A percentile compares a stretch with the other conserved stretches of the same genome.
Evolutionary conservation across 2,888 invertebrate genomes (phyloP).

Genomic region (Perdita meconis): DNA sequence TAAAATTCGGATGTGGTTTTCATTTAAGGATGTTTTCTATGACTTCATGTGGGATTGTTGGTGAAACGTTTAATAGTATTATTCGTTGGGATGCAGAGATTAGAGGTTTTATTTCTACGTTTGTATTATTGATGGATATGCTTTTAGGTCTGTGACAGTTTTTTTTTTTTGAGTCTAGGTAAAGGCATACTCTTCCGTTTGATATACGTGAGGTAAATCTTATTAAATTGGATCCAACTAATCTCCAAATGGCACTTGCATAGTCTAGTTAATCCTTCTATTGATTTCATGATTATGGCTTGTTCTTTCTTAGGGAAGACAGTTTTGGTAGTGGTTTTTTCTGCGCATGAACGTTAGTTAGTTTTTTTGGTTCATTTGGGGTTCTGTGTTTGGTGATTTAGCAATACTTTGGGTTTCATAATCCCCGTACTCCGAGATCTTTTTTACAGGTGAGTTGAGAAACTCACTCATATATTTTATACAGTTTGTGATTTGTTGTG

Average conservation of each 20-base stretch:
- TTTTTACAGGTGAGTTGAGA: not conserved
- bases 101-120: not conserved
- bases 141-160: not conserved
- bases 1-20: not conserved
- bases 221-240: not conserved
- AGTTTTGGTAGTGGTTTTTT: not conserved
- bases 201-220: not conserved
- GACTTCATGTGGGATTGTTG: not conserved
- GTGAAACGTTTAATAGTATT: slow-evolving; percentile 1
- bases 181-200: not conserved
- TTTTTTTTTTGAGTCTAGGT: not conserved
- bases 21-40: not conserved
- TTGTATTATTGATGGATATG: not conserved
- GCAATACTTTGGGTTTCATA: not conserved
- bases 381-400: not conserved
- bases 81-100: not conserved
- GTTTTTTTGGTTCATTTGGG: not conserved
- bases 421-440: not conserved
- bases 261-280: not conserved
- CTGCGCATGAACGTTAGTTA: not conserved
- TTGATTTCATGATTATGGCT: not conserved
- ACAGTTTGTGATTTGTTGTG: not conserved
- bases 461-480: not conserved
- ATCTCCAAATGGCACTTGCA: not conserved
- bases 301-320: not conserved